These are phyloP conservation scores for Anabacerthia variegaticeps DNA, from an alignment of 2,797 vertebrate genomes.

Conservation along the genomic window DNA sequence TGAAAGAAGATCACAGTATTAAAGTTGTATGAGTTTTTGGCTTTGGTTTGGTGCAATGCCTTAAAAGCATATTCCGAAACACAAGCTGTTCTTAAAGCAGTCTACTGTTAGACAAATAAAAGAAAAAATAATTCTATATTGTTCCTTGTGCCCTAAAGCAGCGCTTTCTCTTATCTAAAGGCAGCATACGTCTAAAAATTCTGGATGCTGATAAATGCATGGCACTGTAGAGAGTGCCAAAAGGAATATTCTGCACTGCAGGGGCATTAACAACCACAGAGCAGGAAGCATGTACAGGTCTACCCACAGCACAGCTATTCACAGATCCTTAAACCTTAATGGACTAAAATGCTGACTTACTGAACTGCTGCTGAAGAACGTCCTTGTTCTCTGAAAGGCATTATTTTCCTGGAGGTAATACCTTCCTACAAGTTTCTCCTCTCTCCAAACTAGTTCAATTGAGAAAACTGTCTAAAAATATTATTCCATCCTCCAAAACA, in stretches of 20 bases:
- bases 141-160: neutral
- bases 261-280: neutral
- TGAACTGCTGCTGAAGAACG: neutral
- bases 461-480: neutral
- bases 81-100: neutral
- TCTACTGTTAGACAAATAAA: neutral
- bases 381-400: neutral
- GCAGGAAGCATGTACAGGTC: neutral
- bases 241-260: neutral
- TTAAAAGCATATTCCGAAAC: neutral
- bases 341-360: neutral
- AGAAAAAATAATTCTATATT: neutral
- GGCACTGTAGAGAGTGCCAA: neutral
- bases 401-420: neutral
- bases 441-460: neutral
- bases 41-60: neutral
- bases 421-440: neutral
- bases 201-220: neutral
- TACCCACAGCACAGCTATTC: neutral
- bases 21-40: neutral
- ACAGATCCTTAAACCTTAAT: neutral
- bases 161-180: neutral
- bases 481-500: neutral
- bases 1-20: neutral
- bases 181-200: neutral